Evolutionary conservation across 1,140 invertebrate genomes (phyloP), one percentile per base, ranked within the genome.

Genomic region (Lepidostoma basale): DNA sequence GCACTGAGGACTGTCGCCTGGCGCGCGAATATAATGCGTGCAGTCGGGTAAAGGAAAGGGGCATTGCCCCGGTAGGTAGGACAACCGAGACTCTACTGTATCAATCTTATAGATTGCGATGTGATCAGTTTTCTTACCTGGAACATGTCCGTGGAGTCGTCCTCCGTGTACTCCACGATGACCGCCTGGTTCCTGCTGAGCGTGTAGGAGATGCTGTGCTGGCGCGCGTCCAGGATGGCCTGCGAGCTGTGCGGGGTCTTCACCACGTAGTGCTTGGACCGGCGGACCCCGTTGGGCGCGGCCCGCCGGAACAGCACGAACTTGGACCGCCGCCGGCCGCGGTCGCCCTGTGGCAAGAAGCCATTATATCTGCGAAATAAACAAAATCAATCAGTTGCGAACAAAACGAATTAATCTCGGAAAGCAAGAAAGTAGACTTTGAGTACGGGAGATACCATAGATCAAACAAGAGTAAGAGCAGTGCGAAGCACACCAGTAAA

Each of bases 121-220:
- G n/a, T 12, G 42, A n/a, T 10, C 16, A 45, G 42, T 18, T 5
- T 49, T 23, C 82, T 85, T 82, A 96, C 95, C 88, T 99, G 97
- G 84, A 98, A 98, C 96, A 99, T 98, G 80, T 98, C 97, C 30
- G 95, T 98, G 76, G 95, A 90, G 62, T 93, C 89, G 81, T 98
- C 96, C 75, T 91, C 90, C 70, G 91, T 93, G 81, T 98, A 99
- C 82, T 98, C 96, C 14, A 98, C 96, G 76, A 99, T 97, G 73
- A 98, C 94, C 58, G 97, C 95, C 84, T 98, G 95, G 77, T 93
- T 98, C 81, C 96, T 87, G 60, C 93, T 96, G 73, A 98, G 86
- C 52, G 97, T 98, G 81, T 98, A 99, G 1, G 96, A 98, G 77
- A 99, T 98, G 39, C 95, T 97, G 84, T 98, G 97, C 79, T 93